A percentile compares a stretch with the other conserved stretches of the same genome.
Conservation (phyloP, 2,888 invertebrate species). For the Synergus laeviventris region DNA sequence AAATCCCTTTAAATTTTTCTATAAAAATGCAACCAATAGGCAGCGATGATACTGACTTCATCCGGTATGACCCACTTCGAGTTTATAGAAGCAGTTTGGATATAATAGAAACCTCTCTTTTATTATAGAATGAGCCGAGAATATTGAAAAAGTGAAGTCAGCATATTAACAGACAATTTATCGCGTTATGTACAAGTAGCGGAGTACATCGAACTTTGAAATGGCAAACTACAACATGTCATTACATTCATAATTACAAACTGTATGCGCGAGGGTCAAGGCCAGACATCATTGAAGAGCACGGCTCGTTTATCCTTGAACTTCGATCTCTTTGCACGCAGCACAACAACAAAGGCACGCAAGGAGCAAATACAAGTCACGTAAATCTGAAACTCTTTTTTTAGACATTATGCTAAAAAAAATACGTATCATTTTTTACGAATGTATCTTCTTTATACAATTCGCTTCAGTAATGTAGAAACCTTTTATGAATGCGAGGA, state of each 20-base stretch:
- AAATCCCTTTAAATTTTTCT: too few species aligned
- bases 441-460: not conserved
- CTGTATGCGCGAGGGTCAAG: constrained; percentile 34
- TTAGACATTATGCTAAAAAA: not conserved
- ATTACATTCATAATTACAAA: constrained; percentile 39
- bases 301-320: constrained; percentile 37
- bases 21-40: too few species aligned
- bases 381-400: constrained; percentile 30
- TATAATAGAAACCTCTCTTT: too few species aligned
- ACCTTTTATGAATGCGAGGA: not conserved
- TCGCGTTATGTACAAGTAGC: not conserved
- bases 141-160: constrained; percentile 3
- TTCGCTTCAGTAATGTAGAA: not conserved
- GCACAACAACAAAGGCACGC: constrained; percentile 30
- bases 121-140: not conserved
- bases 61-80: too few species aligned
- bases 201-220: constrained; percentile 33
- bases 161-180: not conserved
- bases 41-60: too few species aligned
- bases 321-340: constrained; percentile 39
- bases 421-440: not conserved
- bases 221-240: constrained; percentile 26
- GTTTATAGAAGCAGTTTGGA: too few species aligned
- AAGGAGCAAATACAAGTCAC: constrained; percentile 31
- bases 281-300: constrained; percentile 36